Evolutionary conservation across 1,140 invertebrate genomes (phyloP).

Genomic region (Drosophila setifemur): DNA sequence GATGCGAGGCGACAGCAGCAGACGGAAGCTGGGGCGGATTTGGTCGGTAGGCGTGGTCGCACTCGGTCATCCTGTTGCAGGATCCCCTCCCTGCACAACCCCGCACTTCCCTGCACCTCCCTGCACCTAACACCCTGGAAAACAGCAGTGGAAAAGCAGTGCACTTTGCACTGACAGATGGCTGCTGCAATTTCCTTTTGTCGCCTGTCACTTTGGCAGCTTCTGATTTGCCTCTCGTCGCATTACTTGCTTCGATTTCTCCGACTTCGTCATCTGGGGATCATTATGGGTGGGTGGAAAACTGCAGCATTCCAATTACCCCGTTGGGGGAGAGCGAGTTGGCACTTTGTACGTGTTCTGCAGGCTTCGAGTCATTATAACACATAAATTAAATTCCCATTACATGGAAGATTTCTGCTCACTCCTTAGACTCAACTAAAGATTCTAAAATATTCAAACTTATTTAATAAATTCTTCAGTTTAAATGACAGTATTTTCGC

Average conservation of each 20-base stretch:
- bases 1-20: slow-evolving; percentile 29
- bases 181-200: slow-evolving; percentile 31
- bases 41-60: slow-evolving; percentile 19
- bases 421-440: no score
- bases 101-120: background rate
- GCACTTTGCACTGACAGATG: slow-evolving; percentile 22
- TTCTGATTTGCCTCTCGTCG: background rate
- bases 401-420: no score
- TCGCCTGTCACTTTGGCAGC: slow-evolving; percentile 21
- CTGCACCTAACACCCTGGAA: slow-evolving; percentile 1
- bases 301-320: no score
- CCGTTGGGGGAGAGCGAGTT: no score
- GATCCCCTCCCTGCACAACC: background rate
- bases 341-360: no score
- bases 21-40: slow-evolving; percentile 25
- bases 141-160: background rate
- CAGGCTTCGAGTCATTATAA: no score
- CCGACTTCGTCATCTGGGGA: no score
- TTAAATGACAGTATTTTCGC: background rate
- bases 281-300: slow-evolving; percentile 10
- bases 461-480: no score
- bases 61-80: slow-evolving; percentile 5
- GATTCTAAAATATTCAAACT: no score
- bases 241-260: slow-evolving; percentile 11
- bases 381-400: no score